Conservation (phyloP, 2,113 vertebrate genomes). For the Furnarius figulus region DNA sequence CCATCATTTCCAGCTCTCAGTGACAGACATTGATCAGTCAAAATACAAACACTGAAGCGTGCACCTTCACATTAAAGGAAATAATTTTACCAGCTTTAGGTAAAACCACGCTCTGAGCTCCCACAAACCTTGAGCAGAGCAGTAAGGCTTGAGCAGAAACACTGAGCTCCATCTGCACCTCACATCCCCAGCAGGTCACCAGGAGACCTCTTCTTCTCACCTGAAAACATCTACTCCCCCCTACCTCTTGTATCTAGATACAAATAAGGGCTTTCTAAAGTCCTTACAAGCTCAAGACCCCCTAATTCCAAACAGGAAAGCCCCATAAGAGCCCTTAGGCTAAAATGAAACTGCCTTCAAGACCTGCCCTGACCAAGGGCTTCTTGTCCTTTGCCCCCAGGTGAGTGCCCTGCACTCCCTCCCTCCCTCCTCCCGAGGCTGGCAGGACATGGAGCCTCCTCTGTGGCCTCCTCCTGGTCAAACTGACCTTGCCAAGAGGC, state of each 20-base stretch:
- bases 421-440: background rate
- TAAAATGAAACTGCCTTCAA: background rate
- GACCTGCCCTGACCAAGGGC: background rate
- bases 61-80: background rate
- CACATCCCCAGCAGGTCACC: background rate
- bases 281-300: background rate
- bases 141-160: background rate
- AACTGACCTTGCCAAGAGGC: background rate
- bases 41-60: background rate
- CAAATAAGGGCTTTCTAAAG: background rate
- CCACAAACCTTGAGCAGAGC: background rate
- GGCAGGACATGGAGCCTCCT: background rate
- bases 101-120: background rate
- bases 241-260: background rate
- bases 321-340: background rate
- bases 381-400: background rate
- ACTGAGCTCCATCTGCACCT: background rate
- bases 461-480: rapidly evolving
- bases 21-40: background rate
- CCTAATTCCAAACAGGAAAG: background rate
- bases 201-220: background rate
- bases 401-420: background rate
- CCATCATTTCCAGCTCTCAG: background rate
- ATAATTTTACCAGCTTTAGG: background rate
- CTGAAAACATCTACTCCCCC: background rate